Evolutionary conservation across 1,140 invertebrate species (phyloP).

Genomic region (Brachionus manjavacas): DNA sequence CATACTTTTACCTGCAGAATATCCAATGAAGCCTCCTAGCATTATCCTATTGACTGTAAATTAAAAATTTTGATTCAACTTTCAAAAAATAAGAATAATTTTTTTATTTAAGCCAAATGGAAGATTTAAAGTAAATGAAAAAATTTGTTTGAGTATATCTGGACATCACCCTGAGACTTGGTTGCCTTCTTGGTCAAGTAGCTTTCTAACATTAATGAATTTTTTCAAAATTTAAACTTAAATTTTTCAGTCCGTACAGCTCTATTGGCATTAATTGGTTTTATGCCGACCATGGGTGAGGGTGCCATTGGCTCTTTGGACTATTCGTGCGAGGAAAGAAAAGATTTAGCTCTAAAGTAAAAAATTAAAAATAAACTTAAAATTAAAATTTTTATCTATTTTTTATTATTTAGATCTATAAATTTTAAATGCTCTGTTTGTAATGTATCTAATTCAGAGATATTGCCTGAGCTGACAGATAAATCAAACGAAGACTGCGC

Average conservation of each 20-base stretch:
- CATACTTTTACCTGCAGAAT: slow-evolving; percentile 80
- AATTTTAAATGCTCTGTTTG: slow-evolving; percentile 29
- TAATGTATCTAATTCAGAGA: background rate
- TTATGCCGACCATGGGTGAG: slow-evolving; percentile 79
- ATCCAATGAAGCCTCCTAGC: slow-evolving; percentile 95
- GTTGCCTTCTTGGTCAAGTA: slow-evolving; percentile 87
- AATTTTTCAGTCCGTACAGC: slow-evolving; percentile 73
- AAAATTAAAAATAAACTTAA: background rate
- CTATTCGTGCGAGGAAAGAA: slow-evolving; percentile 75
- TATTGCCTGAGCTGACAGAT: slow-evolving; percentile 10
- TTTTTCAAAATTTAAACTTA: background rate
- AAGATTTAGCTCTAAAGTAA: slow-evolving; percentile 64
- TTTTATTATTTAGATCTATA: background rate
- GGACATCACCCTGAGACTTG: slow-evolving; percentile 95
- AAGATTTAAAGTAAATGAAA: slow-evolving; percentile 85
- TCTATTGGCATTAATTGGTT: slow-evolving; percentile 78
- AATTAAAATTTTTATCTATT: background rate
- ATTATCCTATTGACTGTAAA: slow-evolving; percentile 84
- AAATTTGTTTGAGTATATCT: slow-evolving; percentile 92
- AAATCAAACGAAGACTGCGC: slow-evolving; percentile 1
- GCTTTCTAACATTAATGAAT: slow-evolving; percentile 44
- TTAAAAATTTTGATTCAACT: slow-evolving; percentile 35
- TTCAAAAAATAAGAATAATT: slow-evolving; percentile 38
- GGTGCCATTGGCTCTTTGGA: slow-evolving; percentile 85
- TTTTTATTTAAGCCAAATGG: slow-evolving; percentile 74